phyloP scores from a whole-genome alignment of 2,113 vertebrate species.

The Pelodiscus sinensis region DNA sequence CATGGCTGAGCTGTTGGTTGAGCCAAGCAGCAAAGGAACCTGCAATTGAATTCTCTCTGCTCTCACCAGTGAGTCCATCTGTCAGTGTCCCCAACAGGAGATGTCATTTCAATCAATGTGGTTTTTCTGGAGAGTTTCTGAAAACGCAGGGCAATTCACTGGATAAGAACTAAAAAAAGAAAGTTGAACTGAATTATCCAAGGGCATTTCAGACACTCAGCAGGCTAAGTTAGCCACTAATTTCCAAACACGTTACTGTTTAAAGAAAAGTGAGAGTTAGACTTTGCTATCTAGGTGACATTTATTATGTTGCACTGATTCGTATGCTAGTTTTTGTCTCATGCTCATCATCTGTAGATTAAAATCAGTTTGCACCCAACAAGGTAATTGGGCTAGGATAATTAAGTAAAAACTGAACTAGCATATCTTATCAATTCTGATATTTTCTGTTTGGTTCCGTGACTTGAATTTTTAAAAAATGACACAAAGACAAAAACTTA shows the following conservation, averaged over 20 bases:
- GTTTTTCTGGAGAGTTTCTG: background rate
- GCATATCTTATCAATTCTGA: background rate
- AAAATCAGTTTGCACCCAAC: background rate
- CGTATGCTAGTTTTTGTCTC: background rate
- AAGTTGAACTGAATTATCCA: background rate
- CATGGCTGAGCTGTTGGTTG: background rate
- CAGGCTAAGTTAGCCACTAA: background rate
- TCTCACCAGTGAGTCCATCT: background rate
- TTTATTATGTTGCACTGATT: rapidly evolving
- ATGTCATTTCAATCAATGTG: background rate
- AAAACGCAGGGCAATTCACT: background rate
- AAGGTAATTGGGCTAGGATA: background rate
- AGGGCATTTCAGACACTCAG: background rate
- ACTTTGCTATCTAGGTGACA: background rate
- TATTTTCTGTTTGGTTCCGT: rapidly evolving
- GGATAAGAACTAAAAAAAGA: background rate
- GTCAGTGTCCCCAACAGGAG: rapidly evolving
- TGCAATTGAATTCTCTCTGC: rapidly evolving
- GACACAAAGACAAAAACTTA: rapidly evolving
- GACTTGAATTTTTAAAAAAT: background rate
- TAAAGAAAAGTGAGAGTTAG: background rate
- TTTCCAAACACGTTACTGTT: background rate
- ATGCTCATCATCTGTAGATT: rapidly evolving
- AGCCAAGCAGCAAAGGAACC: rapidly evolving
- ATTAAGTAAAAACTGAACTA: background rate